These are phyloP conservation scores for Philaethria dido DNA, from an alignment of 2,888 invertebrate species.

Conservation along the genomic window DNA sequence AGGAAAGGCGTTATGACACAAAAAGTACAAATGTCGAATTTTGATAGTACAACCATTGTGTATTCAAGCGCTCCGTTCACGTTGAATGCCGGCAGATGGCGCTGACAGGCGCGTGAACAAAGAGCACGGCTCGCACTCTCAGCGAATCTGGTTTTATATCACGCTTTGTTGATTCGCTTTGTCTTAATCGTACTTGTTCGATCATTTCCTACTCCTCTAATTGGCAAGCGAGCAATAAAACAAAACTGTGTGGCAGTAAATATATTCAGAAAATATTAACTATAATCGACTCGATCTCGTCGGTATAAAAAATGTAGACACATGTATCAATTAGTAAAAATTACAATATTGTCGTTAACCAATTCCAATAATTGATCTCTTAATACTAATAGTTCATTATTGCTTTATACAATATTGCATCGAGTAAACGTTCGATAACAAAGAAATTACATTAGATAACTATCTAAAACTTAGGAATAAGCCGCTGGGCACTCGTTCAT, in stretches of 20 bases:
- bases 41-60: slow-evolving; percentile 10
- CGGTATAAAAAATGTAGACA: slow-evolving; percentile 73
- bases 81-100: slow-evolving; percentile 34
- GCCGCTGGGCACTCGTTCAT: slow-evolving; percentile 73
- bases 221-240: slow-evolving; percentile 46
- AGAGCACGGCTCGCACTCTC: slow-evolving; percentile 7
- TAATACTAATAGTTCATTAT: slow-evolving; percentile 76
- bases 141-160: slow-evolving; percentile 23
- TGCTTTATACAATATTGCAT: slow-evolving; percentile 82
- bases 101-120: slow-evolving; percentile 28
- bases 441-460: slow-evolving; percentile 65
- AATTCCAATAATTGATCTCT: slow-evolving; percentile 72
- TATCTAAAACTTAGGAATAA: slow-evolving; percentile 69
- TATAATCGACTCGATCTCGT: slow-evolving; percentile 73
- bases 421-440: slow-evolving; percentile 77
- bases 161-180: slow-evolving; percentile 26
- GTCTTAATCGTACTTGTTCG: slow-evolving; percentile 23
- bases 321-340: slow-evolving; percentile 62
- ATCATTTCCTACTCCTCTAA: slow-evolving; percentile 17
- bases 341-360: slow-evolving; percentile 75
- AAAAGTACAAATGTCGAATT: not conserved
- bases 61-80: not conserved
- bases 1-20: not conserved
- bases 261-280: slow-evolving; percentile 83
- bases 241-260: slow-evolving; percentile 75